Base-by-base conservation (phyloP, 1,140 invertebrate genomes). In the Carposina sasakii region DNA sequence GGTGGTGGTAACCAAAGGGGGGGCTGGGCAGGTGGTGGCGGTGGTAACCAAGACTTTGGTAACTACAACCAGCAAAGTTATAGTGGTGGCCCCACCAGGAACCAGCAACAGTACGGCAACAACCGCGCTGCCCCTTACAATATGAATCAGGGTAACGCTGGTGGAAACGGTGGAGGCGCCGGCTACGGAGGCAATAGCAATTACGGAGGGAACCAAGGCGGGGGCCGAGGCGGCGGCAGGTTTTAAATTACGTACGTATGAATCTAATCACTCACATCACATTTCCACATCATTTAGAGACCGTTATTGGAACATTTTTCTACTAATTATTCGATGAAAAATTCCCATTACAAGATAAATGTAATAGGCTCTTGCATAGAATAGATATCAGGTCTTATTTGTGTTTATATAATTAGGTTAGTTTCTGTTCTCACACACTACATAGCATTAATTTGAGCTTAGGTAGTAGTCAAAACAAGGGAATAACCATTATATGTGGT, bases 41-140 rank as follows among this genome's bases (percentile, higher is more conserved):
- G 85, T 28, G 81, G 87, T 9, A 88, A 88, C 56, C 88, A 90
- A 67, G 91, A 90, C 58, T 93, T 92, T 64, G 91, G 92, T 17
- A 91, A 88, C 55, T 91, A 91, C 39, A 92, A 92, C 60, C 91
- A 93, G 61, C 92, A 94, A 65, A 88, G 89, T 31, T 93, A 92
- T 57, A 89, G 91, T 28, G 91, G 91, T 24, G 91, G 91, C 0
- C 90, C 90, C 3, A 89, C 90, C 8, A 86, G 90, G 62, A 92
- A 90, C 57, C 91, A 91, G 41, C 76, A 77, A 63, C 91, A 91
- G 45, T 51, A 68, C 53, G 86, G 85, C 44, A 90, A 89, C 56
- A 90, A 88, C 53, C 74, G 90, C 67, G 81, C 88, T 20, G 73
- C 88, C 22, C 90, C 92, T 17, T 93, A 93, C 79, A 90, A 88